Conservation (phyloP, 2,113 vertebrate species). For the Nannospalax galili region DNA sequence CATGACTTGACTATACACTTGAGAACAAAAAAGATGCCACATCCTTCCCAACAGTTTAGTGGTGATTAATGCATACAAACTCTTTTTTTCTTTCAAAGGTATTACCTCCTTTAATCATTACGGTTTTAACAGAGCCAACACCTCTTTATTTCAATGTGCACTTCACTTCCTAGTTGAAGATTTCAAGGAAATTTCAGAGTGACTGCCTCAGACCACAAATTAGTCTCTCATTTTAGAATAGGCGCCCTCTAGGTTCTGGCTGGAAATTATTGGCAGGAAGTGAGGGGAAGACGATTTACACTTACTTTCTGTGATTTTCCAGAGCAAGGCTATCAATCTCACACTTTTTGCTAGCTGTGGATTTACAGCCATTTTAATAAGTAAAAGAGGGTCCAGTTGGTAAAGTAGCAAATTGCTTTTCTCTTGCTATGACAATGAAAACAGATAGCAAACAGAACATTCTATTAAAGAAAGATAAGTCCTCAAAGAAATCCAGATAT, state of each 20-base stretch:
- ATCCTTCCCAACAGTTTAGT: conserved; percentile 4
- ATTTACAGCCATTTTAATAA: conserved; percentile 74
- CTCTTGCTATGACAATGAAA: conserved; percentile 63
- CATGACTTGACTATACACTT: not conserved
- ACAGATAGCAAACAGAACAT: conserved; percentile 43
- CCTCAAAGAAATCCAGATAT: conserved; percentile 46
- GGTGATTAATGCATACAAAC: not conserved
- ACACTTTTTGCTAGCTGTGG: conserved; percentile 32
- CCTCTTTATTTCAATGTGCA: conserved; percentile 14
- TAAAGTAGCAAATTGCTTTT: conserved; percentile 67
- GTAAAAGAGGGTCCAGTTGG: conserved; percentile 50
- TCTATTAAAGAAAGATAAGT: conserved; percentile 62
- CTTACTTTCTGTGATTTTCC: conserved; percentile 68
- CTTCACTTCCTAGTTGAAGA: conserved; percentile 28
- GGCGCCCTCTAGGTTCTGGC: conserved; percentile 34
- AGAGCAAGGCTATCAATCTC: conserved; percentile 57
- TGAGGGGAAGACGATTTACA: not conserved
- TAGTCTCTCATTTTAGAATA: conserved; percentile 35
- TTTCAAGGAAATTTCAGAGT: conserved; percentile 68
- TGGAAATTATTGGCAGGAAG: conserved; percentile 61
- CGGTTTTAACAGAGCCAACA: not conserved
- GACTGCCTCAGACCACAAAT: conserved; percentile 50
- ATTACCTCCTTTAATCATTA: conserved; percentile 51
- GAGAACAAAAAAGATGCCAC: not conserved
- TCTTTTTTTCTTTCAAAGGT: conserved; percentile 13